Evolutionary conservation across 1,140 invertebrate species (phyloP).

Genomic region (Coelopa frigida): DNA sequence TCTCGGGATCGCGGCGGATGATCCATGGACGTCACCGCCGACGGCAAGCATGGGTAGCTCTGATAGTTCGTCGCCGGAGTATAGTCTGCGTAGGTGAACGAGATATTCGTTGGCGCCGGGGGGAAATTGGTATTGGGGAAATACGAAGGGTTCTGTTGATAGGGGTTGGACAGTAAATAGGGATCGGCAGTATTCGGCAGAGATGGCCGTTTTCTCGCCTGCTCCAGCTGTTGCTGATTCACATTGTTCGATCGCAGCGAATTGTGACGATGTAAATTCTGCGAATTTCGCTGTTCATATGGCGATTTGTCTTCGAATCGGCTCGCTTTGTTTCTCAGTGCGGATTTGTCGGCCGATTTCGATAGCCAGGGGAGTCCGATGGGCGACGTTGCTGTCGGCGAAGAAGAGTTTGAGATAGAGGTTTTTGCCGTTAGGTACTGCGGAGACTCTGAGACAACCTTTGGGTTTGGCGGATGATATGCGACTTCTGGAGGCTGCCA

Average conservation of each 20-base stretch:
- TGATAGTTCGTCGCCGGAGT: slow-evolving; percentile 22
- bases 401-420: slow-evolving; percentile 22
- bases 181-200: slow-evolving; percentile 40
- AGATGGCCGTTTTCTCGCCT: slow-evolving; percentile 37
- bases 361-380: slow-evolving; percentile 37
- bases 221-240: slow-evolving; percentile 14
- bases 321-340: slow-evolving; percentile 33
- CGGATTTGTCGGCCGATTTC: slow-evolving; percentile 36
- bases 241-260: slow-evolving; percentile 26
- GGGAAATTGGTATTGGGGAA: slow-evolving; percentile 9
- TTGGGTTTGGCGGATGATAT: slow-evolving; percentile 12
- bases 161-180: background rate
- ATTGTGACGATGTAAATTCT: slow-evolving; percentile 34
- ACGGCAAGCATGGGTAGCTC: slow-evolving; percentile 35
- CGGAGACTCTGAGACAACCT: slow-evolving; percentile 8
- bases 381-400: slow-evolving; percentile 31
- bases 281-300: slow-evolving; percentile 22
- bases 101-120: slow-evolving; percentile 37
- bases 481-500: slow-evolving; percentile 18
- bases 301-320: slow-evolving; percentile 35
- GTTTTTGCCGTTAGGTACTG: slow-evolving; percentile 20
- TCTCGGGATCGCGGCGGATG: slow-evolving; percentile 9
- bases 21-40: slow-evolving; percentile 19
- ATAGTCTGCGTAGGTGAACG: slow-evolving; percentile 32
- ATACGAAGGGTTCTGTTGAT: background rate